A percentile compares a stretch with the other conserved stretches of the same genome.
These are phyloP conservation scores for Neodon shergylaensis DNA, from an alignment of 2,113 vertebrate species.

Conservation along the genomic window DNA sequence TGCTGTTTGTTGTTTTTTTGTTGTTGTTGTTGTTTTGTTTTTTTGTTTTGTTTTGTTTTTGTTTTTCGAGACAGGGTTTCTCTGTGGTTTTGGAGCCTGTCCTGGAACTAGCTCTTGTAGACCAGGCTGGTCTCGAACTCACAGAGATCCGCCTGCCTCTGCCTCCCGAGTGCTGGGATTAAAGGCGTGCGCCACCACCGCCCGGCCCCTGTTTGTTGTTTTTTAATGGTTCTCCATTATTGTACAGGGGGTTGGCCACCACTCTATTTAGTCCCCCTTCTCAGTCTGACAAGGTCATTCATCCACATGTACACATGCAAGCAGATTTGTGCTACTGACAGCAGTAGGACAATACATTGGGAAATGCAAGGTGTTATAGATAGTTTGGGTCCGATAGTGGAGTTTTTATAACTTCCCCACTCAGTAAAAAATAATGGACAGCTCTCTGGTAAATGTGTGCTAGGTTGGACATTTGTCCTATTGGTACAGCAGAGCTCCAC, in stretches of 20 bases:
- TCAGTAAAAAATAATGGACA: background rate
- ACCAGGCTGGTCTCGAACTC: no score
- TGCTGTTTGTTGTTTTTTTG: background rate
- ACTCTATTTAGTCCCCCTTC: background rate
- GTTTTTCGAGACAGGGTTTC: no score
- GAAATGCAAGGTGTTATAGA: background rate
- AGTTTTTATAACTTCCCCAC: background rate
- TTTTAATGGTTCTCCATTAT: background rate
- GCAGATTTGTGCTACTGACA: background rate
- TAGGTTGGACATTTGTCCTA: background rate
- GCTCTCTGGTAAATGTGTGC: background rate
- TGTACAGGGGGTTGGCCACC: background rate
- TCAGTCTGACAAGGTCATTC: rapidly evolving
- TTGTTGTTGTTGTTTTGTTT: no score
- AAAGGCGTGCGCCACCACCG: no score
- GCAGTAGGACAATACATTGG: background rate
- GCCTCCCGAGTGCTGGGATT: no score
- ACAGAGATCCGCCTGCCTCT: no score
- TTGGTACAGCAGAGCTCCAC: background rate
- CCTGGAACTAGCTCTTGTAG: no score
- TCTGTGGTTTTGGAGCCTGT: no score
- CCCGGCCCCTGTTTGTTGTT: background rate
- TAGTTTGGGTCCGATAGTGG: background rate
- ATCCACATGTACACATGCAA: background rate
- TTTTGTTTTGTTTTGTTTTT: no score